Evolutionary conservation across 2,888 invertebrate species (phyloP).

Genomic region (Trissolcus brochymenae): DNA sequence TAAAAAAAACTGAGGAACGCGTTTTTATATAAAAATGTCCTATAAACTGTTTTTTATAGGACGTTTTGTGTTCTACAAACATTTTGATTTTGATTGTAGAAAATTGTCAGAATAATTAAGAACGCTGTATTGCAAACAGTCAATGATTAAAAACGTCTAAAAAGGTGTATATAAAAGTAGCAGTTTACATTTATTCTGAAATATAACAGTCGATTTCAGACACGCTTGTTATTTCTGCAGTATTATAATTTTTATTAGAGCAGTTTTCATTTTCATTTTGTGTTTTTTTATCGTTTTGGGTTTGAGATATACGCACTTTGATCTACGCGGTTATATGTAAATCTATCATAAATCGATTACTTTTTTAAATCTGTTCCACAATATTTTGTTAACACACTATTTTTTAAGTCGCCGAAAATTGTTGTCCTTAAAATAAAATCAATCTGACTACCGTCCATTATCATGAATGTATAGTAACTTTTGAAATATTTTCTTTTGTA

Average conservation of each 20-base stretch:
- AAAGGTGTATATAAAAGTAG: constrained; percentile 21
- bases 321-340: no score
- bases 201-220: constrained; percentile 15
- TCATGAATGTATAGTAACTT: no score
- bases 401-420: background rate
- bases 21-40: no score
- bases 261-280: constrained; percentile 7
- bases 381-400: constrained; percentile 8
- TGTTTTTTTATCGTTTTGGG: constrained; percentile 3
- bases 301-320: no score
- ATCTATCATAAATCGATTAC: no score
- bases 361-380: constrained; percentile 7
- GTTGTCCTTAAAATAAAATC: constrained; percentile 6
- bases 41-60: no score
- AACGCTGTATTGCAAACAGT: constrained; percentile 1
- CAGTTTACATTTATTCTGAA: constrained; percentile 1
- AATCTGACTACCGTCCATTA: background rate
- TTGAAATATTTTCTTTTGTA: no score
- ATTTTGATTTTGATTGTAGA: background rate
- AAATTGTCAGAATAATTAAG: constrained; percentile 10
- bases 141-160: constrained; percentile 17
- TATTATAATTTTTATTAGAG: constrained; percentile 5
- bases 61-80: no score
- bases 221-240: constrained; percentile 2
- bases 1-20: no score